Base-by-base conservation (phyloP, 2,113 vertebrate species). In the Callipepla californica region DNA sequence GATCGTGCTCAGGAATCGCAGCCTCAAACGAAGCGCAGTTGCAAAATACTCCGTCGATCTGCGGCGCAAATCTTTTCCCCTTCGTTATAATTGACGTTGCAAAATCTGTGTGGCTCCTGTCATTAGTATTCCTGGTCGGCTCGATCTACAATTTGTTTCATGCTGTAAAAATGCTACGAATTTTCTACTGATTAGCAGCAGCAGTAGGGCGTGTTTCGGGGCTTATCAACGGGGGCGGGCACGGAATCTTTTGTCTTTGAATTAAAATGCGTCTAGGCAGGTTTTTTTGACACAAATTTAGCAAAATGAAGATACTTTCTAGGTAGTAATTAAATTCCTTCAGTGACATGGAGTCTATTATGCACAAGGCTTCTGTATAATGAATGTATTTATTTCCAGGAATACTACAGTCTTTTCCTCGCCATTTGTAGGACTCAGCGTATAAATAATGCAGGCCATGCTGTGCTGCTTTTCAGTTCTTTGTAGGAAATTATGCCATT, bases 371-470 rank as follows among this genome's bases (percentile, higher is more conserved):
- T 94, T 86, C 42, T 18, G 42, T 36, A 30, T 96, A 90, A 96
- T 88, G 90, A 93, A 92, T 86, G 28, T 58, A 72, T 96, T 94
- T 97, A 96, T 97, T 94, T 96, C 96, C 96, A 96, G 96, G 96
- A 97, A 97, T 97, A 90, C 92, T 58, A 22, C 62, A 73, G 50
- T 73, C 69, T 95, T 85, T 95, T 92, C 89, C 77, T 91, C 90
- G 90, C 78, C 87, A 90, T 90, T 93, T 79, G 93, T 96, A 93
- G 94, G 80, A 70, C 93, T 96, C 77, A 10, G 75, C 68, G 13
- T 96, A 97, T 98, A 97, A 98, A 98, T 98, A 97, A 98, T 98
- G 96, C 93, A 98, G 83, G 95, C 66, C 87, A 75, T 89, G 72
- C 44, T 94, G 94, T 85, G 87, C 94, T 92, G 89, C 91, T 96